Evolutionary conservation across 2,888 invertebrate genomes (phyloP).

Genomic region (Cabera pusaria): DNA sequence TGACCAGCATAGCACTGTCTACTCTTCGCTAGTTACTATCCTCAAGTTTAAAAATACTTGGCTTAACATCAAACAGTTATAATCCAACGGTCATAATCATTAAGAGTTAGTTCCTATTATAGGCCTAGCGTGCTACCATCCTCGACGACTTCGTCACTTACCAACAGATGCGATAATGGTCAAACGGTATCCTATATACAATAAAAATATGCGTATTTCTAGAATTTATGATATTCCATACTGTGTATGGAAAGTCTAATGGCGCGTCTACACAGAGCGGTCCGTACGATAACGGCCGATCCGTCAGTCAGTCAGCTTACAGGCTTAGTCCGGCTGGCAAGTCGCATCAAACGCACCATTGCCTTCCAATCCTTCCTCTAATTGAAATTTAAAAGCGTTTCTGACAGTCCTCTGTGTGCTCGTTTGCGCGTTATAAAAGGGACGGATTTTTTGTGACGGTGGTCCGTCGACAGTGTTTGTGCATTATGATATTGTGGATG

Average conservation of each 20-base stretch:
- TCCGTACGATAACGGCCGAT: conserved; percentile 39
- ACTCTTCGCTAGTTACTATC: too few relatives aligned
- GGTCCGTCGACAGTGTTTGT: conserved; percentile 12
- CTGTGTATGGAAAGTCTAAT: conserved; percentile 19
- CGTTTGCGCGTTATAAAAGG: conserved; percentile 42
- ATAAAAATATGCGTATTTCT: too few relatives aligned
- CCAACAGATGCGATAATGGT: too few relatives aligned
- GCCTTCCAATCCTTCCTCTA: conserved; percentile 53
- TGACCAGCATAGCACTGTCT: too few relatives aligned
- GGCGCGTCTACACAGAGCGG: conserved; percentile 31
- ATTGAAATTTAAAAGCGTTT: conserved; percentile 65
- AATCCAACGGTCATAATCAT: too few relatives aligned
- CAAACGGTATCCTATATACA: too few relatives aligned
- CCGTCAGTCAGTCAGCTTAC: conserved; percentile 53
- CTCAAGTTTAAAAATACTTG: too few relatives aligned
- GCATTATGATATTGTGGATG: conserved; percentile 18
- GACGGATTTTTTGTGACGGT: conserved; percentile 9
- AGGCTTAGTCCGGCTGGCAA: conserved; percentile 48
- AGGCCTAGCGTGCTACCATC: too few relatives aligned
- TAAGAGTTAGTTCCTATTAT: too few relatives aligned
- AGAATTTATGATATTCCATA: too few relatives aligned
- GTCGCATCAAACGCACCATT: conserved; percentile 60
- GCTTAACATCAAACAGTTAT: too few relatives aligned
- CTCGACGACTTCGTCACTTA: too few relatives aligned
- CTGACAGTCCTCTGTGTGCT: conserved; percentile 51